Percentiles rank a stretch among this genome's conserved stretches.
Conservation (phyloP, 2,797 vertebrate species). For the Crax fasciolata region DNA sequence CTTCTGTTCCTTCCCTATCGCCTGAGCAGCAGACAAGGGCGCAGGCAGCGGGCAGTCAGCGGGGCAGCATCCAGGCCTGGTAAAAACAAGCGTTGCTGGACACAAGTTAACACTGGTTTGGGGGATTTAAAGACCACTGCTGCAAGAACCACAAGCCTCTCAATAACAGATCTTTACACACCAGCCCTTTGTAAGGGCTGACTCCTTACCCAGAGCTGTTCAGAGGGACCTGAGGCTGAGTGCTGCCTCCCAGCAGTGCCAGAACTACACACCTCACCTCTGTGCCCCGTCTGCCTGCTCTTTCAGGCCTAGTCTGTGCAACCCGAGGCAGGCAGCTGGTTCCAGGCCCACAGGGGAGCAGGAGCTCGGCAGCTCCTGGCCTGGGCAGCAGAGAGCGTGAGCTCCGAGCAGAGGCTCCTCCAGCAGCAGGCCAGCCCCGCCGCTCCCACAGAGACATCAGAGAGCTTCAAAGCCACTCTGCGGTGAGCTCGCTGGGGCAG, state of each 20-base stretch:
- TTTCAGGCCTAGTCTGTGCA: accelerated
- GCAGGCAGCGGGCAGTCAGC: neutral
- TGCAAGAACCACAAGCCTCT: neutral
- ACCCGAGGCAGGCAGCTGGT: neutral
- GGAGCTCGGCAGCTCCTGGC: neutral
- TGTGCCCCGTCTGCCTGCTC: neutral
- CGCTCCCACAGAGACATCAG: constrained; percentile 47
- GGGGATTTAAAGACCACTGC: neutral
- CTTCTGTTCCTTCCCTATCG: too few relatives aligned
- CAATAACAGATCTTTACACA: neutral
- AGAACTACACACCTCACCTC: neutral
- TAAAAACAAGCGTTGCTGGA: neutral
- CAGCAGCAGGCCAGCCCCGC: neutral
- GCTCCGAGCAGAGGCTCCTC: neutral
- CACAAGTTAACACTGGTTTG: neutral
- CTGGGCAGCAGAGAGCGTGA: neutral
- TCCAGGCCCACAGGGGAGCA: neutral
- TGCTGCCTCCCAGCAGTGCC: neutral
- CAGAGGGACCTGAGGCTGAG: neutral
- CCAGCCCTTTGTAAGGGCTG: neutral
- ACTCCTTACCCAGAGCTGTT: neutral
- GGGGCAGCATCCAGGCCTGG: too few relatives aligned
- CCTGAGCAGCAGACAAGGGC: too few relatives aligned
- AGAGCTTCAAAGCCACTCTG: neutral
- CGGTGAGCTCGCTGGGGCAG: neutral